These are phyloP conservation scores for Drosophila sp. DNA, from an alignment of 1,140 invertebrate genomes.

Conservation along the genomic window DNA sequence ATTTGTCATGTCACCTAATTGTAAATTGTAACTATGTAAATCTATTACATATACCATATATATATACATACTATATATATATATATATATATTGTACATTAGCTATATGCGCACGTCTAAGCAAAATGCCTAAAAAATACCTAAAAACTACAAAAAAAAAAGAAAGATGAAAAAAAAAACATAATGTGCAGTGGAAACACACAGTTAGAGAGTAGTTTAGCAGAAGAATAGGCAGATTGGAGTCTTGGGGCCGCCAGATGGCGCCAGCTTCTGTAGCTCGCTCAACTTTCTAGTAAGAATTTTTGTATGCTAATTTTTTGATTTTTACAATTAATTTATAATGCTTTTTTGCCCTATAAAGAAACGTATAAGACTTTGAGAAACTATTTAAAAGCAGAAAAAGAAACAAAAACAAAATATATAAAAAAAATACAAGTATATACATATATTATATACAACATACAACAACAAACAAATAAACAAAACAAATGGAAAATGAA, in stretches of 20 bases:
- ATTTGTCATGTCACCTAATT: conserved; percentile 50
- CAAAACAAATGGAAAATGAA: background rate
- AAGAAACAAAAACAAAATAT: conserved; percentile 27
- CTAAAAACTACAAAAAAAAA: conserved; percentile 3
- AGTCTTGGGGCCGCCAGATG: conserved; percentile 10
- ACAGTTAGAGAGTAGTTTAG: conserved; percentile 11
- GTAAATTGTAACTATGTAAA: conserved; percentile 65
- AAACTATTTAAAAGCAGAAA: conserved; percentile 67
- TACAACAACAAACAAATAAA: conserved; percentile 15
- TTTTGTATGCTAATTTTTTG: conserved; percentile 65
- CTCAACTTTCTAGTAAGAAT: conserved; percentile 63
- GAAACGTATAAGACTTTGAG: conserved; percentile 81
- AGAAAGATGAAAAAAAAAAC: conserved; percentile 7
- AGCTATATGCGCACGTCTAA: conserved; percentile 58
- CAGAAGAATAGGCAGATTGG: conserved; percentile 7
- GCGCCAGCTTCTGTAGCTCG: conserved; percentile 22
- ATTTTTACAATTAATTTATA: conserved; percentile 63
- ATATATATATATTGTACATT: conserved; percentile 33
- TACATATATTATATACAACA: conserved; percentile 35
- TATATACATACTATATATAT: conserved; percentile 21
- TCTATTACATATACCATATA: conserved; percentile 24
- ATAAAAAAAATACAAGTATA: conserved; percentile 27
- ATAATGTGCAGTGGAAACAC: background rate
- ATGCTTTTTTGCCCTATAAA: conserved; percentile 78
- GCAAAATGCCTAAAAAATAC: conserved; percentile 36